These are phyloP conservation scores for Phthorimaea operculella DNA, from an alignment of 1,140 invertebrate genomes.

Conservation along the genomic window DNA sequence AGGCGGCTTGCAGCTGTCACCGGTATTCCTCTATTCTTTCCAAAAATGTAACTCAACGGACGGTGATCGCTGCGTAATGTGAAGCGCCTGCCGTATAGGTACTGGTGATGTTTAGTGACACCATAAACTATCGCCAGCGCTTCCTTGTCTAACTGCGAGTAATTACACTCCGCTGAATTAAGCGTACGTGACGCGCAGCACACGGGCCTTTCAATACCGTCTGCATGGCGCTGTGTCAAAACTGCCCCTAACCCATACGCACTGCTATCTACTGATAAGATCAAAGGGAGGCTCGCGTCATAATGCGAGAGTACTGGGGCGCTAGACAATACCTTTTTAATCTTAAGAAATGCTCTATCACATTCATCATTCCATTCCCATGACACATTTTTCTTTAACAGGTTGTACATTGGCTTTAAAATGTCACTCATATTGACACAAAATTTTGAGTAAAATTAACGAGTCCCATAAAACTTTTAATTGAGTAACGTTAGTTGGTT, in stretches of 20 bases:
- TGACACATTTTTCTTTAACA: constrained; percentile 25
- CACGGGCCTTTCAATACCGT: constrained; percentile 15
- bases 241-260: constrained; percentile 56
- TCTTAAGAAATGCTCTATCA: constrained; percentile 15
- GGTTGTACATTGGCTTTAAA: constrained; percentile 30
- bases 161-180: constrained; percentile 55
- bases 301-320: constrained; percentile 37
- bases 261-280: constrained; percentile 62
- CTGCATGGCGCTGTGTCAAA: constrained; percentile 47
- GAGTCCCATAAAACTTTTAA: constrained; percentile 29
- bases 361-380: constrained; percentile 20
- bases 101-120: constrained; percentile 61
- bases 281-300: constrained; percentile 39
- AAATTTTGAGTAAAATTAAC: constrained; percentile 40
- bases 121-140: constrained; percentile 56
- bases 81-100: constrained; percentile 49
- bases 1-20: constrained; percentile 21
- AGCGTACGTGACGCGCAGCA: constrained; percentile 55
- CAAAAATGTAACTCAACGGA: constrained; percentile 46
- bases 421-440: constrained; percentile 31
- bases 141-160: constrained; percentile 67
- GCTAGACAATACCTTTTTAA: constrained; percentile 18
- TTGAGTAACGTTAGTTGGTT: constrained; percentile 23
- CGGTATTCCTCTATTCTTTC: constrained; percentile 24
- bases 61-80: constrained; percentile 35